Base-by-base conservation (phyloP, 2,113 vertebrate species). In the Ploceus nigricollis region DNA sequence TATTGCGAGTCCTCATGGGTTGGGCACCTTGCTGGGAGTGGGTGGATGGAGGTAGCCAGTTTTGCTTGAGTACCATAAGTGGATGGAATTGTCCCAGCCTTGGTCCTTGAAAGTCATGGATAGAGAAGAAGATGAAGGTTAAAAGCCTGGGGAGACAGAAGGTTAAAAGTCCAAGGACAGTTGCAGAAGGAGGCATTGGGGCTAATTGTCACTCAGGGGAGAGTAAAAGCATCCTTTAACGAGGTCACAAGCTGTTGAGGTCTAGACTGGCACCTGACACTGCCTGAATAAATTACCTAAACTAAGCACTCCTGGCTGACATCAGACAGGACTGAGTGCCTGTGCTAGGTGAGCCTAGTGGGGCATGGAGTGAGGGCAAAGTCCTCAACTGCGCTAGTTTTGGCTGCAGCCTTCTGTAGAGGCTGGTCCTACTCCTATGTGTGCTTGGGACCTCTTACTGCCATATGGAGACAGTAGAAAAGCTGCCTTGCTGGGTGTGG, bases 141-240 rank as follows among this genome's bases (percentile, higher is more conserved):
- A 76, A 60, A 54, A 61, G 15, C 30, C 31, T 40, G 11, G 24
- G 11, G 76, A 71, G 25, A 15, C 13, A 56, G 28, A 53, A 82
- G 20, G 37, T 57, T 17, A 50, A 53, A 92, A 73, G 15, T 25
- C 12, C 7, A 23, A 47, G 57, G 28, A 60, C 22, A 35, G 11
- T 22, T 18, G 28, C 1, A 6, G 17, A 9, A 23, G 16, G 13
- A 87, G 78, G 9, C 3, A 33, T 0, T 13, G 3, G 37, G 23
- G 4, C 6, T 87, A 64, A n/a, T 13, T 72, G 17, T 56, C n/a
- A 39, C 20, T 33, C 4, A 3, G 9, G 10, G 15, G 2, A 28
- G 15, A 68, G 19, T 37, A 21, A 44, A 84, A 78, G 11, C 1
- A 9, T 53, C 7, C 15, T 15, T 68, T 63, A 33, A 42, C 1